Conservation (phyloP, 2,888 invertebrate genomes). For the Epinotia demarniana region DNA sequence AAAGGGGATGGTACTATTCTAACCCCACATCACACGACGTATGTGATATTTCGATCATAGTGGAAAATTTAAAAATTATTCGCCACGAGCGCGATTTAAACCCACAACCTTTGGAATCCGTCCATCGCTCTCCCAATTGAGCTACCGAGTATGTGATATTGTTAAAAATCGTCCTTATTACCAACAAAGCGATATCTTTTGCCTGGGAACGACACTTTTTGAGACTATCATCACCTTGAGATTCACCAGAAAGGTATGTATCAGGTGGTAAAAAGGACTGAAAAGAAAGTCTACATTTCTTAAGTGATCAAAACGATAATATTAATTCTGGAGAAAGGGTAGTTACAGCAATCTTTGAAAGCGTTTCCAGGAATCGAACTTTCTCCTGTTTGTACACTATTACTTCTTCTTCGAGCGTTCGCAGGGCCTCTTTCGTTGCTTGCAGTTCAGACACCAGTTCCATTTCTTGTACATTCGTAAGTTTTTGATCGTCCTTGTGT, state of each 20-base stretch:
- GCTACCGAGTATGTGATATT: no score
- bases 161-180: background rate
- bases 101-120: no score
- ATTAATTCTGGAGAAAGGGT: constrained; percentile 44
- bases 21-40: no score
- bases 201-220: constrained; percentile 13
- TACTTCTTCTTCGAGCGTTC: constrained; percentile 75
- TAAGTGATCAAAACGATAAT: constrained; percentile 9
- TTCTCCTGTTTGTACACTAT: constrained; percentile 72
- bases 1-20: no score
- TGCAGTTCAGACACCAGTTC: constrained; percentile 76
- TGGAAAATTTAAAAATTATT: no score
- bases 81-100: no score
- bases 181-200: background rate
- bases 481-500: constrained; percentile 55
- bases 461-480: constrained; percentile 77
- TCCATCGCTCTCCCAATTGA: no score
- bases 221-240: constrained; percentile 57
- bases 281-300: constrained; percentile 58
- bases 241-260: constrained; percentile 56
- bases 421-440: constrained; percentile 75
- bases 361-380: constrained; percentile 75
- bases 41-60: no score
- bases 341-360: constrained; percentile 75
- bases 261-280: constrained; percentile 69